Evolutionary conservation across 2,797 vertebrate species (phyloP).

Genomic region (Hafferia zeledoni): DNA sequence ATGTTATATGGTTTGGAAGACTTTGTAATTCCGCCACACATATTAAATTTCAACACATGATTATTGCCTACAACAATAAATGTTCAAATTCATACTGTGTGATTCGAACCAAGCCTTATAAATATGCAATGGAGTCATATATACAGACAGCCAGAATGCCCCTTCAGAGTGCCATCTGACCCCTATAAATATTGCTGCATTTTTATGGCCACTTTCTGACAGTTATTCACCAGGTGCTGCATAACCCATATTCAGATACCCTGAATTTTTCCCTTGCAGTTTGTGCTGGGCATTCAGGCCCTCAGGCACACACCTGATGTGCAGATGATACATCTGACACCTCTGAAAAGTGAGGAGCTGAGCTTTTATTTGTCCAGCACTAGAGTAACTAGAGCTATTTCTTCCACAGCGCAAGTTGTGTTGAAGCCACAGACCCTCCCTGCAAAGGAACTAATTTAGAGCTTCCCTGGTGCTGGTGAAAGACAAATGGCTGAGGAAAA

Average conservation of each 20-base stretch:
- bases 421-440: neutral
- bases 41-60: conserved; percentile 9
- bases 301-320: neutral
- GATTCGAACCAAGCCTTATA: conserved; percentile 17
- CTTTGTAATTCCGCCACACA: neutral
- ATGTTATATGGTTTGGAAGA: neutral
- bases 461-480: accelerated
- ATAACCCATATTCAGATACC: neutral
- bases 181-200: conserved; percentile 10
- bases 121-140: conserved; percentile 2
- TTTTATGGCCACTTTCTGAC: neutral
- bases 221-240: neutral
- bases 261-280: neutral
- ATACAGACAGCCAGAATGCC: neutral
- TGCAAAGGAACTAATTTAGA: neutral
- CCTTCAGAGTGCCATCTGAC: conserved; percentile 27
- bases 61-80: conserved; percentile 18
- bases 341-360: neutral
- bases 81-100: conserved; percentile 3
- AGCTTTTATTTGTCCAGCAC: neutral
- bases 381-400: neutral
- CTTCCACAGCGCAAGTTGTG: neutral
- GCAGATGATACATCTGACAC: neutral
- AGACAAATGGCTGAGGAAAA: neutral
- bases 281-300: neutral